Evolutionary conservation across 1,140 invertebrate species (phyloP), one percentile per base, ranked within the genome.

Genomic region (Trichonephila clavipes): DNA sequence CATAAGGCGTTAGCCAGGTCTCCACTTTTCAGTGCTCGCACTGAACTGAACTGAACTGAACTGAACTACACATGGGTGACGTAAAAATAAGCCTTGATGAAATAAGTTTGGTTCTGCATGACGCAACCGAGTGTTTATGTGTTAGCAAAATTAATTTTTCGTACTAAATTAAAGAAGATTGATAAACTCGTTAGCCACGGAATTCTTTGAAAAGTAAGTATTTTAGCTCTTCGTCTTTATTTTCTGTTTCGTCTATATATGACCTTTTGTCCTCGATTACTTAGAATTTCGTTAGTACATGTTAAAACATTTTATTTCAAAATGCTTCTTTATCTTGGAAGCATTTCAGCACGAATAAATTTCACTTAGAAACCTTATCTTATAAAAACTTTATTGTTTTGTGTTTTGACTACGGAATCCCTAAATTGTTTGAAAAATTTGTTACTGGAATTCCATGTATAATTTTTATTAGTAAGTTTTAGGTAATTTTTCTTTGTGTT

Each of bases 121-220:
- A 85, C 51, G 83, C 83, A 85, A 85, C 10, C 6, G 51, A 28
- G 83, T 85, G 72, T 85, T 85, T 61, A 85, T 85, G 51, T n/a
- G 58, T n/a, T 59, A 24, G 14, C 10, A 58, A 85, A 51, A 59
- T 85, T 85, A 28, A 59, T 85, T 85, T n/a, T 85, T 58, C n/a
- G 4, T 18, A 59, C 28, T 61, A 16, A 0, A 28, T 5, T 24
- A 19, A 16, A 77, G 34, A 28, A 77, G 28, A 40, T 77, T 2
- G 28, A 34, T 77, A 18, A 77, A 34, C 28, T 77, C 24, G 6
- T 40, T 18, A 34, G 28, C 28, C 34, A 34, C 83, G 83, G 58
- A 24, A 83, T 59, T 24, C 51, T 59, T 28, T 24, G 7, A 58
- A 59, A 61, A 51, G 51, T 85, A 24, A 59, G 24, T 59, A 59